These are phyloP conservation scores for Enteromius radiatus DNA, from an alignment of 2,797 vertebrate genomes.

Conservation along the genomic window DNA sequence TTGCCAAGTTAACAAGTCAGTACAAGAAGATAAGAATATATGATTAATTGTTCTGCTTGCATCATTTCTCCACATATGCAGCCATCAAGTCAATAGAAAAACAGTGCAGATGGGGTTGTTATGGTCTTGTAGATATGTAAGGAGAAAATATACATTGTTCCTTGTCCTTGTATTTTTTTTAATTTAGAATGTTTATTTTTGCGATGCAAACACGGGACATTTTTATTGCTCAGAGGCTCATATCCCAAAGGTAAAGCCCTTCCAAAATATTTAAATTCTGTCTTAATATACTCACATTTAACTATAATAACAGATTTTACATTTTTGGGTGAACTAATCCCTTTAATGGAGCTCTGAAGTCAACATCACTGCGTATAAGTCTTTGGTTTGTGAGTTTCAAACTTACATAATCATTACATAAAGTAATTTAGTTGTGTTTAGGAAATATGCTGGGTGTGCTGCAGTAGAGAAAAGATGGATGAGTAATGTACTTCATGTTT, in stretches of 20 bases:
- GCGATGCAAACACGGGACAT: neutral
- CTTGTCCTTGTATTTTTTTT: no score
- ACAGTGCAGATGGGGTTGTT: neutral
- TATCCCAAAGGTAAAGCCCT: neutral
- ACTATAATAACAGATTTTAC: no score
- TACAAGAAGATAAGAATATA: conserved; percentile 1
- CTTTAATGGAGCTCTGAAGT: neutral
- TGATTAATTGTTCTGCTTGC: conserved; percentile 6
- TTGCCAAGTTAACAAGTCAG: neutral
- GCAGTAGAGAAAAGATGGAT: neutral
- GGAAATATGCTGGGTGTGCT: neutral
- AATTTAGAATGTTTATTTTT: neutral
- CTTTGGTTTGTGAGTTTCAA: neutral
- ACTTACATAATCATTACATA: neutral
- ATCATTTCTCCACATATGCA: neutral
- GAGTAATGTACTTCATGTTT: neutral
- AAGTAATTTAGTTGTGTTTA: neutral
- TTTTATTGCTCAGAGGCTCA: neutral
- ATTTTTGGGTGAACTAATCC: neutral
- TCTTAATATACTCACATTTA: neutral
- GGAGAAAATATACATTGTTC: neutral
- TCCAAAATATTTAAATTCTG: neutral
- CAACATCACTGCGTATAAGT: neutral
- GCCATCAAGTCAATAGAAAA: neutral
- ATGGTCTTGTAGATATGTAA: neutral